Base-by-base conservation (phyloP, 2,797 vertebrate genomes). In the Craterocephalus amniculus region DNA sequence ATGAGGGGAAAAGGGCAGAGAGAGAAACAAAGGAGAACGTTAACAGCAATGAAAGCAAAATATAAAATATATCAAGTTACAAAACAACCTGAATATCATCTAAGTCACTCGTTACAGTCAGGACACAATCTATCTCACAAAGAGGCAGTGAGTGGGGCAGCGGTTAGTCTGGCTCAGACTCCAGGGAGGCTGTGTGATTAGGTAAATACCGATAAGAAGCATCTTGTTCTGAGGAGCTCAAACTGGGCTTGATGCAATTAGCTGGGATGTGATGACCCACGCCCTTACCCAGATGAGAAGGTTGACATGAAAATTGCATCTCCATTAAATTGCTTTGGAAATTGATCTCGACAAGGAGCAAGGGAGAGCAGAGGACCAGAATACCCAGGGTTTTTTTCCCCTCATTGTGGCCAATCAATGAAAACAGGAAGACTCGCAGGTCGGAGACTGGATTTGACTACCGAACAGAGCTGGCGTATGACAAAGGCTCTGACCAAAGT, bases 141-240 rank as follows among this genome's bases (percentile, higher is more conserved):
- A 70, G 38, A 75, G 31, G 58, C 32, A 70, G 26, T 12, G 55
- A 65, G 59, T 8, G 60, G 68, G 67, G 66, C 56, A 69, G 45
- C 38, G 18, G 67, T 76, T 66, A 62, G 79, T 78, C 64, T 71
- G 78, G 38, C 40, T 72, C 60, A 79, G 83, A 78, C 84, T 80
- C 66, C 31, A 77, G 63, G 81, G 82, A 89, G 68, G 80, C 78
- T 64, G 48, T 65, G 59, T 90, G 80, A 93, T 92, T 86, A 86
- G 84, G 91, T 91, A 88, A 88, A 91, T 74, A 82, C 65, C 83
- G 86, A 92, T 89, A 84, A 89, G 70, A 74, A 88, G 76, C 79
- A 83, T 86, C 72, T 81, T 86, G 73, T 75, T 82, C 87, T 81
- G 67, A 58, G 68, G 72, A 67, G 72, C 80, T 85, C 60, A 80